These are phyloP conservation scores for Cecidostiba fungosa DNA, from an alignment of 2,888 invertebrate species.

Conservation along the genomic window DNA sequence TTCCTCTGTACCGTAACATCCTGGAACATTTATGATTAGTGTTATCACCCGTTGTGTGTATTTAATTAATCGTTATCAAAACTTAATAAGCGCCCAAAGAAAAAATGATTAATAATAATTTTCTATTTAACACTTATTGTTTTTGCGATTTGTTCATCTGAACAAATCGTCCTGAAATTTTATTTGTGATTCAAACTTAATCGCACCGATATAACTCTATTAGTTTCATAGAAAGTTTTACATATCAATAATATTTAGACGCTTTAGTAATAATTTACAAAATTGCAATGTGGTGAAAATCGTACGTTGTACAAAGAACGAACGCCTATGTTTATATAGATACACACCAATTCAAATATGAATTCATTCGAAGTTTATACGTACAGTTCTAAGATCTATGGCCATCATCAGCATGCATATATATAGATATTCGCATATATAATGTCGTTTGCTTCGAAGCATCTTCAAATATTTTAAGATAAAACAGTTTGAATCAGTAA, in stretches of 20 bases:
- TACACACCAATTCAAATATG: conserved; percentile 14
- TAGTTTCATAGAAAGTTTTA: neutral
- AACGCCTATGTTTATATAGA: neutral
- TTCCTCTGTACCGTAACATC: neutral
- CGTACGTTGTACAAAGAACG: neutral
- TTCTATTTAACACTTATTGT: neutral
- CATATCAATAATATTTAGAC: neutral
- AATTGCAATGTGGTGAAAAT: neutral
- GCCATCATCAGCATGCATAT: neutral
- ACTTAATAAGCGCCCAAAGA: neutral
- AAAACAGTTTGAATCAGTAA: conserved; percentile 11
- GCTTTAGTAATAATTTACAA: neutral
- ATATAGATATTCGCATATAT: neutral
- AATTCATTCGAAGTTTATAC: neutral
- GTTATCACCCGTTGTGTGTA: conserved; percentile 3
- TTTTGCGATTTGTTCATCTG: neutral
- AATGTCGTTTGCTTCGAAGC: neutral
- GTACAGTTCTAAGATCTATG: neutral
- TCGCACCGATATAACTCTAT: neutral
- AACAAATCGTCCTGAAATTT: neutral
- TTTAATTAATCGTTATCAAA: conserved; percentile 18
- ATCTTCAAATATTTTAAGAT: neutral
- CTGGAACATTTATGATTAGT: conserved; percentile 15
- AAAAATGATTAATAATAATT: neutral
- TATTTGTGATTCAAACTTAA: neutral